A percentile compares a stretch with the other conserved stretches of the same genome.
phyloP scores from a whole-genome alignment of 2,113 vertebrate genomes.

The Gambusia holbrooki region DNA sequence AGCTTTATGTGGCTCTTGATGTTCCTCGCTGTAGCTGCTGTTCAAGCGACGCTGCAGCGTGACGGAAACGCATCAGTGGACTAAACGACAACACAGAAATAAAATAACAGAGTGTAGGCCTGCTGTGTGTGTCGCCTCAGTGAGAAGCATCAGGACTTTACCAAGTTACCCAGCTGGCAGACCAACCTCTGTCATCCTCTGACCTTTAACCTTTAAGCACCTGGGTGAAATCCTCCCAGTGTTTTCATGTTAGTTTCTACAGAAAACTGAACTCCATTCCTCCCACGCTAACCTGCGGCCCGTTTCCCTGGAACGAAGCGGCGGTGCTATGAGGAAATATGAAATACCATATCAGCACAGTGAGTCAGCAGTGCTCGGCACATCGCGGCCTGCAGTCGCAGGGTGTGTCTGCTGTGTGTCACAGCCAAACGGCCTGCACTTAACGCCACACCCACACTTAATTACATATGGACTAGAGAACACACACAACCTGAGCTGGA shows the following conservation, averaged over 20 bases:
- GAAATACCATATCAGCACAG: conserved; percentile 17
- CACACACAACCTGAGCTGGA: background rate
- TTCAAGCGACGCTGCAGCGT: too few species aligned
- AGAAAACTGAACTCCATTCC: background rate
- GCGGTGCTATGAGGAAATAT: conserved; percentile 21
- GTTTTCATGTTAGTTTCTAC: too few species aligned
- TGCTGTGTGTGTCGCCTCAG: too few species aligned
- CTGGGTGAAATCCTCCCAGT: background rate
- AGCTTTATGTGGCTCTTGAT: too few species aligned
- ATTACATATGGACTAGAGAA: conserved; percentile 21
- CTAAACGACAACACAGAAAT: too few species aligned
- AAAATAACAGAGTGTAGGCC: too few species aligned
- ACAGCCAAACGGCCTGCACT: conserved; percentile 13
- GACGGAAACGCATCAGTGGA: too few species aligned
- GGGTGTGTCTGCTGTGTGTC: conserved; percentile 4
- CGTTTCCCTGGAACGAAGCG: conserved; percentile 30
- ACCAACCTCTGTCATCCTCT: too few species aligned
- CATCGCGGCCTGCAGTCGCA: background rate
- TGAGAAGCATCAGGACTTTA: too few species aligned
- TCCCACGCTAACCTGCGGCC: conserved; percentile 46
- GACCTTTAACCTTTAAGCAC: background rate
- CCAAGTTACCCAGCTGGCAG: background rate
- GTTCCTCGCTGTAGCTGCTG: too few species aligned
- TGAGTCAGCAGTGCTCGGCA: conserved; percentile 9
- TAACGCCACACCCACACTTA: conserved; percentile 6